phyloP scores from a whole-genome alignment of 2,113 vertebrate species.

The Symphodus melops region DNA sequence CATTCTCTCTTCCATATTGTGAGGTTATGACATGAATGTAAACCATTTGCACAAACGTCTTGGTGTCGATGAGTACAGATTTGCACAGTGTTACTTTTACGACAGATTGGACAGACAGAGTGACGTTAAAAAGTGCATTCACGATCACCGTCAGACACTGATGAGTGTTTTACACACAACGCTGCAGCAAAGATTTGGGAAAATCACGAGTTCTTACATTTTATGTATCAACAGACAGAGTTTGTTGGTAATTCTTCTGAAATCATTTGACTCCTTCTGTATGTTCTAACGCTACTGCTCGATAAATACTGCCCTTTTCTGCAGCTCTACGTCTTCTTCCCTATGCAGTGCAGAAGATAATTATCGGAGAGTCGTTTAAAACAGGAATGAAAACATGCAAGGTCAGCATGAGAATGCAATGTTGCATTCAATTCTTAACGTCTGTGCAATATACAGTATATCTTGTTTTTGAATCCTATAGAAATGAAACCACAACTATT shows the following conservation, averaged over 20 bases:
- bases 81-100: not conserved
- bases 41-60: conserved; percentile 43
- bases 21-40: conserved; percentile 30
- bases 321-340: conserved; percentile 43
- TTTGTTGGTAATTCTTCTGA: conserved; percentile 31
- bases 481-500: conserved; percentile 17
- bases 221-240: conserved; percentile 19
- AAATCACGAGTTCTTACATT: conserved; percentile 9
- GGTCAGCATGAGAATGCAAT: conserved; percentile 49
- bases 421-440: conserved; percentile 35
- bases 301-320: conserved; percentile 45
- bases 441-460: conserved; percentile 42
- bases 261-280: conserved; percentile 39
- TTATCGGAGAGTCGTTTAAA: not conserved
- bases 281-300: conserved; percentile 43
- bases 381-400: conserved; percentile 43
- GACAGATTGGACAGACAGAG: not conserved
- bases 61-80: conserved; percentile 9
- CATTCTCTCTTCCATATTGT: conserved; percentile 10
- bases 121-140: not conserved
- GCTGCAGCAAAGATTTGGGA: not conserved
- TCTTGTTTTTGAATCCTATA: conserved; percentile 24
- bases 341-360: conserved; percentile 50
- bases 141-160: not conserved
- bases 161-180: conserved; percentile 11